A percentile compares a stretch with the other conserved stretches of the same genome.
phyloP scores from a whole-genome alignment of 1,140 invertebrate genomes.

The Hirudo medicinalis region DNA sequence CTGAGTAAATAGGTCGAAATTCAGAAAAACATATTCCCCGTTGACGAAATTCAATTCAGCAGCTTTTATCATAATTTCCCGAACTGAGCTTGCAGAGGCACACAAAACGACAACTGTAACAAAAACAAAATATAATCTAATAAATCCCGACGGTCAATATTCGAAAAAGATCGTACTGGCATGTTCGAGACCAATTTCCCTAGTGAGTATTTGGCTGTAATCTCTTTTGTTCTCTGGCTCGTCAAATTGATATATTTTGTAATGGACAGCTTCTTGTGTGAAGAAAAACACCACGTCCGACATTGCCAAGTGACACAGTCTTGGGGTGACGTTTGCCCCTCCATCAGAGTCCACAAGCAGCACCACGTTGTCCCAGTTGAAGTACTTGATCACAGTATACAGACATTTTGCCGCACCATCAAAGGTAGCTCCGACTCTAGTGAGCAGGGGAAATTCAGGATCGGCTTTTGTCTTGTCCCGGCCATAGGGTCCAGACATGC shows the following conservation, averaged over 20 bases:
- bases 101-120: slow-evolving; percentile 80
- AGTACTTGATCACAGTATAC: slow-evolving; percentile 49
- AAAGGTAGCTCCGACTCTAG: slow-evolving; percentile 63
- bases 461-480: slow-evolving; percentile 27
- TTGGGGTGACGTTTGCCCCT: slow-evolving; percentile 41
- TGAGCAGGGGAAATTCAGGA: slow-evolving; percentile 57
- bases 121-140: slow-evolving; percentile 10
- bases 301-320: slow-evolving; percentile 41
- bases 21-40: slow-evolving; percentile 95
- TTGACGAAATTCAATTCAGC: slow-evolving; percentile 49
- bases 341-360: slow-evolving; percentile 58
- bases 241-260: slow-evolving; percentile 58
- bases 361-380: slow-evolving; percentile 54
- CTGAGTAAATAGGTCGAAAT: slow-evolving; percentile 88
- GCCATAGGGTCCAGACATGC: slow-evolving; percentile 63
- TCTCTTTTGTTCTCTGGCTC: slow-evolving; percentile 48
- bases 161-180: slow-evolving; percentile 30
- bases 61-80: slow-evolving; percentile 41
- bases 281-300: slow-evolving; percentile 26
- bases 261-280: slow-evolving; percentile 10
- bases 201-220: slow-evolving; percentile 42
- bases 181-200: slow-evolving; percentile 33
- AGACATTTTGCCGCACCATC: slow-evolving; percentile 44
- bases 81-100: slow-evolving; percentile 61
- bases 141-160: background rate